Conservation (phyloP, 1,140 invertebrate species). For the Penaeus chinensis region DNA sequence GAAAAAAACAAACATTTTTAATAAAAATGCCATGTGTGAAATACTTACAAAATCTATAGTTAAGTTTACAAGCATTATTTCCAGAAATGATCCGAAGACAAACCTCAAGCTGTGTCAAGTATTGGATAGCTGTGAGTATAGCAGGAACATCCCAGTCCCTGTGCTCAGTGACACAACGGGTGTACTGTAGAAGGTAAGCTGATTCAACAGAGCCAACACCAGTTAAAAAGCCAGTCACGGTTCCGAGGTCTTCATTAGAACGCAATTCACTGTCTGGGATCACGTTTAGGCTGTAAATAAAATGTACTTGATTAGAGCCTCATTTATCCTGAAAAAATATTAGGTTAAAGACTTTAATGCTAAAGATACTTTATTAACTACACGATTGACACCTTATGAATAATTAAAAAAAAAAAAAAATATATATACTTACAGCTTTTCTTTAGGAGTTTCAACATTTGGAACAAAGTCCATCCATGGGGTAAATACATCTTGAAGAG, state of each 20-base stretch:
- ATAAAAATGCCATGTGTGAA: not conserved
- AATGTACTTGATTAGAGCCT: not conserved
- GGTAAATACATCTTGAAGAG: conserved; percentile 34
- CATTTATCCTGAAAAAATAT: too few species aligned
- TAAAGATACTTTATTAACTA: not conserved
- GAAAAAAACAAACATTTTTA: not conserved
- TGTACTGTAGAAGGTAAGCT: conserved; percentile 78
- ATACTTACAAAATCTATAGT: not conserved
- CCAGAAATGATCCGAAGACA: conserved; percentile 5
- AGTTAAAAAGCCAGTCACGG: conserved; percentile 73
- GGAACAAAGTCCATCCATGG: conserved; percentile 53
- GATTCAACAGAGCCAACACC: conserved; percentile 88
- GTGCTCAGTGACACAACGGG: conserved; percentile 76
- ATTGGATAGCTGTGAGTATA: conserved; percentile 83
- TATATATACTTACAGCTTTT: conserved; percentile 37
- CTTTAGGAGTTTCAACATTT: not conserved
- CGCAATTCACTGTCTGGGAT: conserved; percentile 43
- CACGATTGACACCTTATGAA: not conserved
- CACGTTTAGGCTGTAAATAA: conserved; percentile 36
- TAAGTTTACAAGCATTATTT: not conserved
- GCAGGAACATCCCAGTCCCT: conserved; percentile 78
- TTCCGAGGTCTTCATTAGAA: conserved; percentile 43
- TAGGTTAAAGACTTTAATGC: too few species aligned
- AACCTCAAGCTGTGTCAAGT: conserved; percentile 87
- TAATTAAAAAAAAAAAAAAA: not conserved